Evolutionary conservation across 2,797 vertebrate genomes (phyloP).

Genomic region (Erpetoichthys calabaricus): DNA sequence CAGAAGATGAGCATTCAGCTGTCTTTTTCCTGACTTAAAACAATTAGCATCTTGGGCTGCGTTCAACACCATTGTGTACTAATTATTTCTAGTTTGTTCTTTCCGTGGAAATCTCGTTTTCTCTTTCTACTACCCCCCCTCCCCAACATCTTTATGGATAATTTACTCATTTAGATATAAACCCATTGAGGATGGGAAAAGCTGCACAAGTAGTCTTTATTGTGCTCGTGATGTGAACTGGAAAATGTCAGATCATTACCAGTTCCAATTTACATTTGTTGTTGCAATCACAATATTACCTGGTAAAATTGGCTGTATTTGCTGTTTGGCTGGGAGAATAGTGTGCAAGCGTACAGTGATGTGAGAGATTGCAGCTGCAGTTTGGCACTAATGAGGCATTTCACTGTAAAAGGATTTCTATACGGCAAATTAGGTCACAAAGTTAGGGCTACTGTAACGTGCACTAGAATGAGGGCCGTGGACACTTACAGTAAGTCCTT

Average conservation of each 20-base stretch:
- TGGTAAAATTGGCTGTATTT: not conserved
- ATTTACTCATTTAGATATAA: conserved; percentile 69
- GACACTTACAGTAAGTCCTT: too few relatives aligned
- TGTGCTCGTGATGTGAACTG: conserved; percentile 56
- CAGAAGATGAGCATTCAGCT: conserved; percentile 66
- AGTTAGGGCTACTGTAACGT: too few relatives aligned
- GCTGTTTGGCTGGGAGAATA: not conserved
- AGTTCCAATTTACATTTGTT: not conserved
- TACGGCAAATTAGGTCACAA: too few relatives aligned
- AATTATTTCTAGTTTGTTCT: conserved; percentile 67
- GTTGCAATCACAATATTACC: not conserved
- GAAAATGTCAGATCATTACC: conserved; percentile 11
- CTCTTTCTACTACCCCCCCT: conserved; percentile 10
- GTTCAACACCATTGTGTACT: conserved; percentile 66
- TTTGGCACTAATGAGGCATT: too few relatives aligned
- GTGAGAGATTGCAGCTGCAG: too few relatives aligned
- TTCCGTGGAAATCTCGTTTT: conserved; percentile 63
- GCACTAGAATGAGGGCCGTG: too few relatives aligned
- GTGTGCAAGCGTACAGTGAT: not conserved
- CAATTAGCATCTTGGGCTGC: conserved; percentile 66
- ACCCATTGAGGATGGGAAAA: conserved; percentile 64
- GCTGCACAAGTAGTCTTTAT: conserved; percentile 45
- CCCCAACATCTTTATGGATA: conserved; percentile 56
- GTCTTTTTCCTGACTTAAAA: conserved; percentile 71
- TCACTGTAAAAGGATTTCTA: too few relatives aligned